phyloP scores from a whole-genome alignment of 2,113 vertebrate species.

The Clarias gariepinus region DNA sequence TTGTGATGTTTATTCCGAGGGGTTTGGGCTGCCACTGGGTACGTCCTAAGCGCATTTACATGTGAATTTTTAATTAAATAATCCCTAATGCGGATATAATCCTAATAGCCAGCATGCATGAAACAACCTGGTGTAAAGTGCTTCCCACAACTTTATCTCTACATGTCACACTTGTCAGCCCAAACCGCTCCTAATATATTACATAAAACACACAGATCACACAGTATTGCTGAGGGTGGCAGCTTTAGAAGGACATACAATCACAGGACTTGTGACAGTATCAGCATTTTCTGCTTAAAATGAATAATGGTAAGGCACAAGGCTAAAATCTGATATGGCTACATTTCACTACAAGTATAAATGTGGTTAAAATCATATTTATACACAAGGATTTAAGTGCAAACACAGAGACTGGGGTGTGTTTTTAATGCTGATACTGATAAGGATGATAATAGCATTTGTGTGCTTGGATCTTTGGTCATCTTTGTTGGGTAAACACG shows the following conservation, averaged over 20 bases:
- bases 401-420: not conserved
- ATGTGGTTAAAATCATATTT: not conserved
- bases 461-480: not conserved
- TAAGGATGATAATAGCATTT: not conserved
- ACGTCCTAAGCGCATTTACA: not conserved
- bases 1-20: not conserved
- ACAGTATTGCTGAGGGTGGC: not conserved
- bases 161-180: not conserved
- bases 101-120: not conserved
- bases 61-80: not conserved
- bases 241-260: not conserved
- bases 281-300: not conserved
- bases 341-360: not conserved
- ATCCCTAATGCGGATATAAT: not conserved
- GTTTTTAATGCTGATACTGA: not conserved
- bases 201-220: slow-evolving; percentile 1
- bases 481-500: not conserved
- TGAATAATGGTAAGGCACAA: not conserved
- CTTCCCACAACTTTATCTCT: not conserved
- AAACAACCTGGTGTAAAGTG: not conserved
- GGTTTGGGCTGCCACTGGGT: not conserved
- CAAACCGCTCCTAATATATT: not conserved
- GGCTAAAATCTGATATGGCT: not conserved
- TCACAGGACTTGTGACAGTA: not conserved
- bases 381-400: not conserved